Conservation (phyloP, 2,797 vertebrate genomes). For the Molossus molossus region DNA sequence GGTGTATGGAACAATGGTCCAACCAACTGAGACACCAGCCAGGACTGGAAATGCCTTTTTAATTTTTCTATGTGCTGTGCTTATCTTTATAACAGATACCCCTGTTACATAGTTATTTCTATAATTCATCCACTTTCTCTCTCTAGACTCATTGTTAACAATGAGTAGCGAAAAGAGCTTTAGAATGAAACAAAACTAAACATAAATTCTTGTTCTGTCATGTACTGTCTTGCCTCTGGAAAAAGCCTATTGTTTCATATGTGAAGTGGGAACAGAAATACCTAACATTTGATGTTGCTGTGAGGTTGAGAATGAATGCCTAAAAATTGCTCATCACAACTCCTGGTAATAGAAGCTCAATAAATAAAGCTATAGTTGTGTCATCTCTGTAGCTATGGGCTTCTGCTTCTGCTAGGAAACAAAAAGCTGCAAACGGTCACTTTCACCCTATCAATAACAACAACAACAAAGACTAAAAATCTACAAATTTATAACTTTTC, state of each 20-base stretch:
- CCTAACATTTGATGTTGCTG: background rate
- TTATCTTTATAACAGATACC: background rate
- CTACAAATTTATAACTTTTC: background rate
- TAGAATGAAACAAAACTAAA: background rate
- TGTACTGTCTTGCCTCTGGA: background rate
- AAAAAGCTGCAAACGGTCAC: background rate
- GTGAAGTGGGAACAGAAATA: background rate
- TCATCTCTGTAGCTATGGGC: background rate
- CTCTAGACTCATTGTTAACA: background rate
- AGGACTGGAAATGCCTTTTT: background rate
- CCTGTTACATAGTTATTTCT: background rate
- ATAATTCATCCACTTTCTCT: background rate
- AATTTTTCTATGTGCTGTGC: background rate
- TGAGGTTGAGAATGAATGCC: background rate
- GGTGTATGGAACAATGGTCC: too few relatives aligned
- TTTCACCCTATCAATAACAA: background rate
- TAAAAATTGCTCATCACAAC: background rate
- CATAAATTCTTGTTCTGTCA: background rate
- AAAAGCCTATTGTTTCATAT: background rate
- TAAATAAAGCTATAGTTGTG: background rate
- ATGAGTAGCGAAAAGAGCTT: background rate
- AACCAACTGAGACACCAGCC: too few relatives aligned
- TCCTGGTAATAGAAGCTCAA: background rate
- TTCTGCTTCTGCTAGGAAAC: constrained; percentile 23
- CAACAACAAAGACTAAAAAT: too few relatives aligned